Evolutionary conservation across 2,797 vertebrate species (phyloP).

Genomic region (Acanthopagrus latus): DNA sequence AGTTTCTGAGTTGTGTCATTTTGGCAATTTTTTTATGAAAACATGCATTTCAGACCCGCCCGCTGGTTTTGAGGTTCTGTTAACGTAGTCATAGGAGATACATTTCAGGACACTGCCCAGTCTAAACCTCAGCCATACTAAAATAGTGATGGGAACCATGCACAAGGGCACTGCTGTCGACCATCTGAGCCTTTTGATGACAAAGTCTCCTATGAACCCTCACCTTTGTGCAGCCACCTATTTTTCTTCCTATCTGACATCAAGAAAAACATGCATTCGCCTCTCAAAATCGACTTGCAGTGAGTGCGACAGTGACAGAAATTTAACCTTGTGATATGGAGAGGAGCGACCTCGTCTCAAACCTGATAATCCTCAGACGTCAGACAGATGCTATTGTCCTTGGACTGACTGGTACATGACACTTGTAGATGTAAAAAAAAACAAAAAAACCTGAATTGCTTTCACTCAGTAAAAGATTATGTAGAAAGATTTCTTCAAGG

Average conservation of each 20-base stretch:
- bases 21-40: no score
- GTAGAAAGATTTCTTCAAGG: background rate
- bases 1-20: no score
- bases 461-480: background rate
- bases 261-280: no score
- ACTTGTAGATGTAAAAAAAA: background rate
- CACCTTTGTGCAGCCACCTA: no score
- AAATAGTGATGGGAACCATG: background rate
- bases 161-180: slow-evolving; percentile 4
- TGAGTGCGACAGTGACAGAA: background rate
- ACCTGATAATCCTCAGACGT: background rate
- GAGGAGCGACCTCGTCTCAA: background rate
- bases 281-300: background rate
- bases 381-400: background rate
- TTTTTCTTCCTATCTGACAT: background rate
- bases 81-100: background rate
- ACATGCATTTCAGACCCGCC: background rate
- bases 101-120: background rate
- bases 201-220: background rate
- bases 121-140: slow-evolving; percentile 1
- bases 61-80: background rate
- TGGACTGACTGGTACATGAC: background rate
- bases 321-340: background rate
- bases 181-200: background rate
- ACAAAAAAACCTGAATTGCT: background rate